A percentile compares a stretch with the other conserved stretches of the same genome.
These are phyloP conservation scores for Micoletzkya japonica DNA, from an alignment of 2,888 invertebrate species.

Conservation along the genomic window DNA sequence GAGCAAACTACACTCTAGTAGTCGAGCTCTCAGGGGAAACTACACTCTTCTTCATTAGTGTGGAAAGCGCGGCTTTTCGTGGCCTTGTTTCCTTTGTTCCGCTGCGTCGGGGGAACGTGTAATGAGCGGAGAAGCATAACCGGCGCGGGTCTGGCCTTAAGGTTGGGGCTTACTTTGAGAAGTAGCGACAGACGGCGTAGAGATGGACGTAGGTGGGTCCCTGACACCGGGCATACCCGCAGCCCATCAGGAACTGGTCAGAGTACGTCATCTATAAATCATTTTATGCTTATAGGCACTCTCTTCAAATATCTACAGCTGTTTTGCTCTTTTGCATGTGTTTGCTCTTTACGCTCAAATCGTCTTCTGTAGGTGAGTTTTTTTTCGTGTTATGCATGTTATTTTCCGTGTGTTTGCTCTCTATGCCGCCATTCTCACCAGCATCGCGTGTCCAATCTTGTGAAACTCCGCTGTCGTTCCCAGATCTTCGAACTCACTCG, in stretches of 20 bases:
- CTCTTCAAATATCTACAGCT: too few relatives aligned
- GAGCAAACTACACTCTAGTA: too few relatives aligned
- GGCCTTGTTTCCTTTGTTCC: too few relatives aligned
- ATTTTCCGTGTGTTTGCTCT: too few relatives aligned
- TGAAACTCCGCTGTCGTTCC: slow-evolving; percentile 26
- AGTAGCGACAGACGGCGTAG: slow-evolving; percentile 27
- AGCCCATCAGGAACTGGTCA: slow-evolving; percentile 27
- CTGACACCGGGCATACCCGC: slow-evolving; percentile 21
- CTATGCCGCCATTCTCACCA: slow-evolving; percentile 18
- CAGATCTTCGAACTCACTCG: slow-evolving; percentile 26
- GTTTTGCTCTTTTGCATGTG: too few relatives aligned
- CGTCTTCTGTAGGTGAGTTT: too few relatives aligned
- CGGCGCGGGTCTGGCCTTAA: neutral
- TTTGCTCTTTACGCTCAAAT: too few relatives aligned
- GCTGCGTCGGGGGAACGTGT: neutral
- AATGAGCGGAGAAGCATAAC: neutral
- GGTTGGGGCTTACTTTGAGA: slow-evolving; percentile 27
- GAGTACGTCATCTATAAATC: slow-evolving; percentile 25
- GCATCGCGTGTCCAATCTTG: slow-evolving; percentile 27
- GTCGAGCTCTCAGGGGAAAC: too few relatives aligned
- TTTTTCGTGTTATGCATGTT: too few relatives aligned
- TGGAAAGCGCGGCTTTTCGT: too few relatives aligned
- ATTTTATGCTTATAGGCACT: neutral
- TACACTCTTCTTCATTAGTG: too few relatives aligned
- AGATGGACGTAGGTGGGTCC: slow-evolving; percentile 27